Conservation (phyloP, 2,888 invertebrate genomes). For the Epirrhoe alternata region DNA sequence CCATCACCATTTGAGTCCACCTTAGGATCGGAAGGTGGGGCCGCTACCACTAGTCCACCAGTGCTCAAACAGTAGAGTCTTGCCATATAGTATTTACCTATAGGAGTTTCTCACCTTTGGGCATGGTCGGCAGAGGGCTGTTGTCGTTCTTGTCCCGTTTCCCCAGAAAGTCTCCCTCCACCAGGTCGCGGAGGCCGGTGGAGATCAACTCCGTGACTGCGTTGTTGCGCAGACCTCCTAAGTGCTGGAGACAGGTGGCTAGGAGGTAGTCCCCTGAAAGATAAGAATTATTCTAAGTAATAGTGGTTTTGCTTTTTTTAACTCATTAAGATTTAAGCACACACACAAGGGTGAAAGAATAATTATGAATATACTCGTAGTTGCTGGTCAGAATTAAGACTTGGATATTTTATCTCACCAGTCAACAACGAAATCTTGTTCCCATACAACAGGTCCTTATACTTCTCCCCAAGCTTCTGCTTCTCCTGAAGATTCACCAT, state of each 20-base stretch:
- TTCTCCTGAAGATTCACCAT: slow-evolving; percentile 75
- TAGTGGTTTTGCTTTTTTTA: too few species aligned
- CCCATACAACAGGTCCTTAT: slow-evolving; percentile 72
- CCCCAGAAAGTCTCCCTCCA: slow-evolving; percentile 75
- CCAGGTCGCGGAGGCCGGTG: slow-evolving; percentile 73
- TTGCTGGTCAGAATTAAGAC: neutral
- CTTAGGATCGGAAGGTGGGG: too few species aligned
- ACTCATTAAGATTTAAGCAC: too few species aligned
- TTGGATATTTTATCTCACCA: slow-evolving; percentile 50
- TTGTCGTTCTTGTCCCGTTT: slow-evolving; percentile 63
- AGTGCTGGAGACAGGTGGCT: slow-evolving; percentile 69
- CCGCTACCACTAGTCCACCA: too few species aligned
- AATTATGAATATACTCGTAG: too few species aligned
- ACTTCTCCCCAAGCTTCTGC: slow-evolving; percentile 63
- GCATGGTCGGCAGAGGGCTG: slow-evolving; percentile 67
- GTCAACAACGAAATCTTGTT: slow-evolving; percentile 78
- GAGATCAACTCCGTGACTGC: slow-evolving; percentile 76
- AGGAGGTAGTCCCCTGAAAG: slow-evolving; percentile 72
- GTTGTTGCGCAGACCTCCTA: slow-evolving; percentile 73
- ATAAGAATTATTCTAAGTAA: too few species aligned
- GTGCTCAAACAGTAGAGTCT: too few species aligned
- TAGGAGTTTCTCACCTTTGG: slow-evolving; percentile 59
- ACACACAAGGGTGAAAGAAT: too few species aligned
- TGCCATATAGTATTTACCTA: neutral
- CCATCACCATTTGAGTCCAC: too few species aligned